Base-by-base conservation (phyloP, 2,797 vertebrate species). In the Apogon hyalosoma region DNA sequence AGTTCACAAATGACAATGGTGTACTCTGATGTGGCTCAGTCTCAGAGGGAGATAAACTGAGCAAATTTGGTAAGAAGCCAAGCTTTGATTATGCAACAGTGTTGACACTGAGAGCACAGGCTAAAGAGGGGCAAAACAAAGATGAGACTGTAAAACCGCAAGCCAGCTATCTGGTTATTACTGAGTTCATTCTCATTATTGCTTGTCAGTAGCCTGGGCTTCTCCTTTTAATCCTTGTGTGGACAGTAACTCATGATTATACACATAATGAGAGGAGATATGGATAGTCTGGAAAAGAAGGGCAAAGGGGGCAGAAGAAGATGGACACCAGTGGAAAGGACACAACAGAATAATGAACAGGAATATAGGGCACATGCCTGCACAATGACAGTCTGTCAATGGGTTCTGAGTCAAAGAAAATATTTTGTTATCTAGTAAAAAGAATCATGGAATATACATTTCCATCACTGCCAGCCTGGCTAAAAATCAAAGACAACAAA, bases 121-220 rank as follows among this genome's bases (percentile, higher is more conserved):
- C 62, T 79, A 63, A 74, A 79, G 39, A 63, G 69, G 69, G 28
- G 49, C 41, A 50, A 59, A 68, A 60, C 66, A 75, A 73, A 82
- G 48, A 65, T 46, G 47, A 69, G 63, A 64, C 61, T 38, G 47
- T 46, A 39, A 69, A 75, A 54, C 58, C 48, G 45, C 48, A 77
- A 74, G 69, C 47, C 55, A 49, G 55, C 49, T 73, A 81, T 76
- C 65, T 61, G 63, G 55, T 51, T 60, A 55, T 69, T 66, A 70
- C 57, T 1, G 47, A 76, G 63, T 65, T 77, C 73, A 60, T 76
- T 69, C 69, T 80, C 74, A 82, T 83, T 79, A 75, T 56, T n/a
- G 50, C 69, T 58, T 71, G 77, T 71, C 69, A 79, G 65, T 54
- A 60, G 72, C 69, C 69, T 33, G 57, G 45, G 56, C 56, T 69